These are phyloP conservation scores for Ostrea denselamellosa DNA, from an alignment of 1,140 invertebrate genomes.

Conservation along the genomic window DNA sequence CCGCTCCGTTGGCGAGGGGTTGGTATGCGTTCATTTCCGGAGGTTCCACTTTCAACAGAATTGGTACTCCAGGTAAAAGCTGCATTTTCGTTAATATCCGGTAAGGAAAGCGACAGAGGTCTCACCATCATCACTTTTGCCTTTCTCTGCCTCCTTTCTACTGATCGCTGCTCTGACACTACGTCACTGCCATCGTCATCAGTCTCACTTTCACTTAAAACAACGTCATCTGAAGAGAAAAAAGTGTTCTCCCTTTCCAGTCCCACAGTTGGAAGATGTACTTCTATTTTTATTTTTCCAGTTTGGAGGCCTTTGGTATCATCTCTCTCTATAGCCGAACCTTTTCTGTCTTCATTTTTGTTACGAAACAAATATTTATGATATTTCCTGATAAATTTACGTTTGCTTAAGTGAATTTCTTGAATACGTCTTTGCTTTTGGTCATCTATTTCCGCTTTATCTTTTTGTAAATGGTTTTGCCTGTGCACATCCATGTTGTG, in stretches of 20 bases:
- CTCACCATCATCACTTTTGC: neutral
- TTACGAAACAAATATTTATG: conserved; percentile 5
- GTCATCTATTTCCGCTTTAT: neutral
- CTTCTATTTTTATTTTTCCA: neutral
- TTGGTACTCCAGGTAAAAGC: neutral
- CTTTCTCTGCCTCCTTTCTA: neutral
- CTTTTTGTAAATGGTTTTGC: conserved; percentile 8
- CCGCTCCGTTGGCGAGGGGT: conserved; percentile 7
- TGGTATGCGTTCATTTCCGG: neutral
- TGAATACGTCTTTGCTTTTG: neutral
- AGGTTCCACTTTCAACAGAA: neutral
- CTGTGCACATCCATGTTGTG: conserved; percentile 1
- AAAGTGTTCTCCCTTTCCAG: neutral
- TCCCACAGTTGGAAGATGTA: neutral
- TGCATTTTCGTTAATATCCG: conserved; percentile 15
- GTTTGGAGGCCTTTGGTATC: neutral
- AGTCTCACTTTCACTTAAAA: conserved; percentile 24
- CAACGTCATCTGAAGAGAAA: neutral
- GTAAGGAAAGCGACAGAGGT: neutral
- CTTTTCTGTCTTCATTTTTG: neutral
- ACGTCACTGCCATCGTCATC: neutral
- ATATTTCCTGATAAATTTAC: neutral
- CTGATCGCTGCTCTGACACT: neutral
- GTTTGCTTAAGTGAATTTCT: neutral
- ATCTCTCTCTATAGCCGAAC: neutral